phyloP scores from a whole-genome alignment of 2,888 invertebrate genomes.

The Ophraella communa region DNA sequence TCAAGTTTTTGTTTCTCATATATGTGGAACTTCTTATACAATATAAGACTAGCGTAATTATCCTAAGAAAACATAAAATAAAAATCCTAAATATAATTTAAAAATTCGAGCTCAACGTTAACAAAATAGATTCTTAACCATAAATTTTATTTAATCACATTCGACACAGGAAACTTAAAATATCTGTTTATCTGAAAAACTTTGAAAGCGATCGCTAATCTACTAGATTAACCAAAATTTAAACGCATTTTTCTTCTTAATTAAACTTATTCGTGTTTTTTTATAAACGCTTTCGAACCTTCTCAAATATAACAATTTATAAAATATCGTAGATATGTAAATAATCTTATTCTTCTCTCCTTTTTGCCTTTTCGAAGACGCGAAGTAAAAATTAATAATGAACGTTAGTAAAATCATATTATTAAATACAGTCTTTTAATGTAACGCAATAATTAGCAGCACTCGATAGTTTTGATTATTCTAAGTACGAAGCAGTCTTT shows the following conservation, averaged over 20 bases:
- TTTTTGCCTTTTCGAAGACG: not conserved
- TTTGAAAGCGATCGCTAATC: not conserved
- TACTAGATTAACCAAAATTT: not conserved
- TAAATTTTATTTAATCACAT: constrained; percentile 41
- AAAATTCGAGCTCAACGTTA: constrained; percentile 37
- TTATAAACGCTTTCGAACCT: not conserved
- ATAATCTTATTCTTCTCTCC: not conserved
- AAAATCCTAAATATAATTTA: constrained; percentile 38
- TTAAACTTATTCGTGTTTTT: not conserved
- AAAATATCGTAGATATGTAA: not conserved
- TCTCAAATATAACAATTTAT: not conserved
- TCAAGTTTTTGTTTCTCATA: constrained; percentile 2
- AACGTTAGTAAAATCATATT: not conserved
- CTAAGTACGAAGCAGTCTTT: not conserved
- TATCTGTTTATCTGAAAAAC: not conserved
- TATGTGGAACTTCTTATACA: constrained; percentile 35
- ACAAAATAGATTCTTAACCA: constrained; percentile 31
- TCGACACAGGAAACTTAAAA: constrained; percentile 35
- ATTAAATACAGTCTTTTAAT: not conserved
- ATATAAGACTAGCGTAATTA: constrained; percentile 49
- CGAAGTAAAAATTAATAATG: not conserved
- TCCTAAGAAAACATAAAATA: constrained; percentile 43
- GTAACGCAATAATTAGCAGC: not conserved
- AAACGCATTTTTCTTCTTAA: not conserved
- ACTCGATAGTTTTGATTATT: not conserved